phyloP scores from a whole-genome alignment of 2,797 vertebrate species.

The Gadopsis bispinosus region DNA sequence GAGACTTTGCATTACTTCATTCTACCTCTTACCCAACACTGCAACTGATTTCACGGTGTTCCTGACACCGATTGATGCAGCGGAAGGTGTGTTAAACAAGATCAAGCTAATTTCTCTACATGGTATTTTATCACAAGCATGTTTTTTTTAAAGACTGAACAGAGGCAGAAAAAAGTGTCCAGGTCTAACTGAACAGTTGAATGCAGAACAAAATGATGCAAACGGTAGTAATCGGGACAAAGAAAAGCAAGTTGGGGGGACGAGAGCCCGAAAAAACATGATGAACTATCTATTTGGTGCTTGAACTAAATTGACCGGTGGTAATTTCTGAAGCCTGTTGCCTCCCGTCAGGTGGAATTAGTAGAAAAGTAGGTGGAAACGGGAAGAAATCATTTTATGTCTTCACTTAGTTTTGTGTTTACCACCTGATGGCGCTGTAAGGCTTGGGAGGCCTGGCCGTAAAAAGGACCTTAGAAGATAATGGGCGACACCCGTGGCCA shows the following conservation, averaged over 20 bases:
- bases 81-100: not conserved
- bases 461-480: conserved; percentile 3
- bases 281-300: not conserved
- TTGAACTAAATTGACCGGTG: not conserved
- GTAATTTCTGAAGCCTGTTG: not conserved
- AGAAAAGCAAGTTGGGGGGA: not conserved
- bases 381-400: conserved; percentile 15
- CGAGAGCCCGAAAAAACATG: not conserved
- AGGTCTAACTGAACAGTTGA: not conserved
- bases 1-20: conserved; percentile 22
- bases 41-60: conserved; percentile 25
- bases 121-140: conserved; percentile 6
- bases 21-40: conserved; percentile 3
- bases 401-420: conserved; percentile 37
- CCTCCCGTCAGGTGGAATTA: not conserved
- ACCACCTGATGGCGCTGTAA: conserved; percentile 23
- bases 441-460: not conserved
- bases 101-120: conserved; percentile 21
- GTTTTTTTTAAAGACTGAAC: conserved; percentile 23
- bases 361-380: not conserved
- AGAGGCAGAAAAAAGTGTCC: not conserved
- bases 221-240: not conserved
- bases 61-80: conserved; percentile 2
- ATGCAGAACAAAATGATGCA: not conserved
- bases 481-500: not conserved